Base-by-base conservation (phyloP, 1,140 invertebrate genomes). In the Stegodyphus dumicola region DNA sequence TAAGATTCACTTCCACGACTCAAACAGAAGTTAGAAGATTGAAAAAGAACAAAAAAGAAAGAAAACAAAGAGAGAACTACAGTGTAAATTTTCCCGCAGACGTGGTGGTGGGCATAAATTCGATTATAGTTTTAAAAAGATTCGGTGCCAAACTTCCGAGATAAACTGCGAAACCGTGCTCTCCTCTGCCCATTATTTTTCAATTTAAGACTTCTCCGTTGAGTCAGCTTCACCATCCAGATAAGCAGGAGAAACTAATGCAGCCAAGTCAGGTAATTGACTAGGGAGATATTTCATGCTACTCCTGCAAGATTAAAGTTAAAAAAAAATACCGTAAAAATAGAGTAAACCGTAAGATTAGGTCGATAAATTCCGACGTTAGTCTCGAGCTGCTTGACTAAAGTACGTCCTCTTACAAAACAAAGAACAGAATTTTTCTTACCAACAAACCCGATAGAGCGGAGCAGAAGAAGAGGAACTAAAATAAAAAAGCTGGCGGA, bases 321-420 rank as follows among this genome's bases (percentile, higher is more conserved):
- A 73, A 71, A 80, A 78, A 71, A 48, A 78, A 69, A 69, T 49
- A 70, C 71, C 52, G 51, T 69, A 79, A 80, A 80, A 80, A 80
- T 60, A 71, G 78, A 71, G 78, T 71, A 80, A 80, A 80, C 78
- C 78, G 53, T 80, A 60, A 80, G 78, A 80, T 80, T 80, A 80
- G 78, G 78, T 80, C 78, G 78, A 80, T 80, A 80, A 80, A 80
- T 80, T 80, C 78, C 78, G n/a, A 70, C 78, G 67, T 80, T 73
- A 70, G 78, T 80, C 71, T 80, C 78, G 33, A n/a, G 49, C 13
- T 71, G 49, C 69, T 71, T 71, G 54, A 80, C 77, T 78, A 78
- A 78, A 78, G 66, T 78, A 69, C 77, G 77, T 78, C 77, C n/a
- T 67, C 56, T 49, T 78, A 49, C 13, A 73, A 71, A 80, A 64